Evolutionary conservation across 2,113 vertebrate genomes (phyloP).

Genomic region (Ovibos moschatus): DNA sequence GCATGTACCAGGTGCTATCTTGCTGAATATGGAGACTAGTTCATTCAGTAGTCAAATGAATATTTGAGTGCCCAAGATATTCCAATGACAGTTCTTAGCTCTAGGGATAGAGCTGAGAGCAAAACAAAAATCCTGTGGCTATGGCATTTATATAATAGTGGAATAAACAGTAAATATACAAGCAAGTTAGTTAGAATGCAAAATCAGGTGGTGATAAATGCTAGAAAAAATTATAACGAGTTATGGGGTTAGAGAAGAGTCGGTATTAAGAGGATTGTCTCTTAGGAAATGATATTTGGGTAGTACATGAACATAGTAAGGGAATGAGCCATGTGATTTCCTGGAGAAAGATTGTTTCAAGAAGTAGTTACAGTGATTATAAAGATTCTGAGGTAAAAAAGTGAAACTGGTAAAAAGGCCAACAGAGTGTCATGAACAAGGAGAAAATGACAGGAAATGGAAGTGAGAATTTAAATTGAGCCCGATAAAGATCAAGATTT

Average conservation of each 20-base stretch:
- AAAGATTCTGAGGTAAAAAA: neutral
- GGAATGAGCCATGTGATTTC: neutral
- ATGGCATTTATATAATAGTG: neutral
- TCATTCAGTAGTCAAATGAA: neutral
- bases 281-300: neutral
- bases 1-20: neutral
- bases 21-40: neutral
- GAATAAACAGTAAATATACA: neutral
- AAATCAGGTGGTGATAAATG: neutral
- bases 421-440: neutral
- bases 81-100: neutral
- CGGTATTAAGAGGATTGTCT: neutral
- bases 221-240: neutral
- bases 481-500: neutral
- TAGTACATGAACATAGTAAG: neutral
- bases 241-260: neutral
- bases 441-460: neutral
- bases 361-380: neutral
- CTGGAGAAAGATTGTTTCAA: neutral
- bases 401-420: neutral
- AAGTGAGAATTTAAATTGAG: neutral
- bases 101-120: neutral
- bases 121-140: neutral
- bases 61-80: neutral
- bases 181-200: neutral